Percentiles rank a stretch among this genome's conserved stretches.
These are phyloP conservation scores for Nemopilema nomurai DNA, from an alignment of 30 jellyfish, hydroid and myxozoan genomes.

Conservation along the genomic window DNA sequence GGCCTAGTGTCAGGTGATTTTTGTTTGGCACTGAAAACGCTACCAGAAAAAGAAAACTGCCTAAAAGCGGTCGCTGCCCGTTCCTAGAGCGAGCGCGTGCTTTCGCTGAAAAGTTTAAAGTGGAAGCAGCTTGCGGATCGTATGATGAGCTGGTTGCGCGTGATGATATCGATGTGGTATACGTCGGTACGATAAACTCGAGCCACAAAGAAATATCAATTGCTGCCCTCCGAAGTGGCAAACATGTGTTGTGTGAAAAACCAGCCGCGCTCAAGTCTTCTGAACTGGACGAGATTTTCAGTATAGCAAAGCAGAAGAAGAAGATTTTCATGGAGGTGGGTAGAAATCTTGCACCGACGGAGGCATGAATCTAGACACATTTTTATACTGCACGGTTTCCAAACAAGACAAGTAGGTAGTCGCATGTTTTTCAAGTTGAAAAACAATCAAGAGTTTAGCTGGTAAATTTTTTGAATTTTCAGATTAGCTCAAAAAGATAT, in stretches of 20 bases:
- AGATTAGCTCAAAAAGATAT: no score
- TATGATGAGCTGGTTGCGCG: slow-evolving; percentile 66
- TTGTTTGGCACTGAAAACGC: slow-evolving; percentile 77
- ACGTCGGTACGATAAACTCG: slow-evolving; percentile 81
- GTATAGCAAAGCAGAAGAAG: slow-evolving; percentile 48
- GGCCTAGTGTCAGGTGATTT: slow-evolving; percentile 79
- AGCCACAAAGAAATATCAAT: slow-evolving; percentile 68
- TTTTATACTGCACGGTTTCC: no score
- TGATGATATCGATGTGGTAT: slow-evolving; percentile 74
- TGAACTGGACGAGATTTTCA: slow-evolving; percentile 73
- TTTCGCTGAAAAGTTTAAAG: slow-evolving; percentile 69
- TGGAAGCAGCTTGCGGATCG: slow-evolving; percentile 54
- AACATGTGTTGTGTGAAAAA: slow-evolving; percentile 89
- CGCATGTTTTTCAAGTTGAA: no score
- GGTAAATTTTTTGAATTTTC: no score
- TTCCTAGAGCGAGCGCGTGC: slow-evolving; percentile 63
- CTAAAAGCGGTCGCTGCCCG: slow-evolving; percentile 82
- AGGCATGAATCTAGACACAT: no score
- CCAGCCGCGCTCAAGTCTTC: slow-evolving; percentile 63
- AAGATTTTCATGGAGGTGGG: slow-evolving; percentile 86
- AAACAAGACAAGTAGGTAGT: no score
- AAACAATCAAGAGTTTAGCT: no score
- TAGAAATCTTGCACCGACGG: not conserved
- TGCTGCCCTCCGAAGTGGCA: slow-evolving; percentile 58
- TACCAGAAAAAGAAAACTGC: slow-evolving; percentile 60